These are phyloP conservation scores for Aricia agestis DNA, from an alignment of 1,140 invertebrate species.

Conservation along the genomic window DNA sequence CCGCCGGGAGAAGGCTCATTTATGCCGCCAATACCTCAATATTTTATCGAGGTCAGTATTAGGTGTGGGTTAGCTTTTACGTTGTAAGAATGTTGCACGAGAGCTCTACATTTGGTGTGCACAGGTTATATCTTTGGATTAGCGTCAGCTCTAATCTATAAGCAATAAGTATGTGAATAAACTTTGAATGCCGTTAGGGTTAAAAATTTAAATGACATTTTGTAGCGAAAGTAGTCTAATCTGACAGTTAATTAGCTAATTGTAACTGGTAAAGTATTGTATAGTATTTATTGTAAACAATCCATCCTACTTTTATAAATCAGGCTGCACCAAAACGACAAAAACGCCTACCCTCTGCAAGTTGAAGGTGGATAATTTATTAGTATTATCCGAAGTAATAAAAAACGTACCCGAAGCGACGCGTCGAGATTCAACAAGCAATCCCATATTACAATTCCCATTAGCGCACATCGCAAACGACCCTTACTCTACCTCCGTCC, in stretches of 20 bases:
- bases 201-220: no score
- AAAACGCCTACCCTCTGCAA: slow-evolving; percentile 11
- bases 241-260: no score
- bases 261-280: no score
- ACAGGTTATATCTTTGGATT: no score
- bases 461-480: slow-evolving; percentile 68
- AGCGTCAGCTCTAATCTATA: no score
- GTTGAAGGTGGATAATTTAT: slow-evolving; percentile 14
- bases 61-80: not conserved
- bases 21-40: slow-evolving; percentile 10
- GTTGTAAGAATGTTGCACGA: no score
- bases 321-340: not conserved
- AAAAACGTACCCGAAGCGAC: slow-evolving; percentile 7
- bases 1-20: slow-evolving; percentile 21
- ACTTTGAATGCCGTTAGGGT: no score
- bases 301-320: slow-evolving; percentile 4
- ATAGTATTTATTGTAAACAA: not conserved
- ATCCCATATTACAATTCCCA: slow-evolving; percentile 61
- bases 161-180: no score
- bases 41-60: not conserved
- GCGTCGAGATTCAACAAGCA: slow-evolving; percentile 28
- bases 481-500: slow-evolving; percentile 41
- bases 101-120: no score
- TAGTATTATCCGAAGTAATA: slow-evolving; percentile 14
- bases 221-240: no score